Evolutionary conservation across 2,888 invertebrate species (phyloP).

Genomic region (Epistrophe eligans): DNA sequence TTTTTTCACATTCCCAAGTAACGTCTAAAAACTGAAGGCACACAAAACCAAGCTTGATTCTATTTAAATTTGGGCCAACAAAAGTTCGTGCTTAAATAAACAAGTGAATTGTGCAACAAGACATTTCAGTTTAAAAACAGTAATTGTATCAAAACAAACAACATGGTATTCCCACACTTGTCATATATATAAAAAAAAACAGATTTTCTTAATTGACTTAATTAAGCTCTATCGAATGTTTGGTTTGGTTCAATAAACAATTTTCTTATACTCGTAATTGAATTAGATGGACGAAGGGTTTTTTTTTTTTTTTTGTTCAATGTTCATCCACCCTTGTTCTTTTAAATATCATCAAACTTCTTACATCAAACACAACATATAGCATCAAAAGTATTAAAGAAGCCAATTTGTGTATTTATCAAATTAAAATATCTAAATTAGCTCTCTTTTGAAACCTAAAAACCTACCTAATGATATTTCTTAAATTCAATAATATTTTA

Average conservation of each 20-base stretch:
- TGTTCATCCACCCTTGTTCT: neutral
- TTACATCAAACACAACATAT: slow-evolving; percentile 3
- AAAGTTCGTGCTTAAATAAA: neutral
- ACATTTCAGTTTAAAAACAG: neutral
- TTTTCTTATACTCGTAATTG: slow-evolving; percentile 38
- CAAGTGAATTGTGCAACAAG: neutral
- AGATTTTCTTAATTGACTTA: slow-evolving; percentile 65
- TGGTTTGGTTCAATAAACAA: slow-evolving; percentile 41
- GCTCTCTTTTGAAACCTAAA: slow-evolving; percentile 11
- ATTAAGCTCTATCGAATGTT: slow-evolving; percentile 41
- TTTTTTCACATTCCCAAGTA: too few species aligned
- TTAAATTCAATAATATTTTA: slow-evolving; percentile 57
- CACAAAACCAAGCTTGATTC: too few species aligned
- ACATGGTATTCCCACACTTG: neutral
- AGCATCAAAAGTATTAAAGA: neutral
- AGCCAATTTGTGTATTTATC: slow-evolving; percentile 33
- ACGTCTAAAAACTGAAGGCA: too few species aligned
- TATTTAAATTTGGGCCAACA: too few species aligned
- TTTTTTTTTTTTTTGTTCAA: neutral
- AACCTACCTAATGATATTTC: slow-evolving; percentile 23
- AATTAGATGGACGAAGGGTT: slow-evolving; percentile 45
- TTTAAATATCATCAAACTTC: neutral
- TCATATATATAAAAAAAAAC: slow-evolving; percentile 12
- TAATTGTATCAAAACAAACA: neutral
- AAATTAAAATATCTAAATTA: slow-evolving; percentile 12